phyloP scores from a whole-genome alignment of 2,113 vertebrate species.

The Malaclemys terrapin region DNA sequence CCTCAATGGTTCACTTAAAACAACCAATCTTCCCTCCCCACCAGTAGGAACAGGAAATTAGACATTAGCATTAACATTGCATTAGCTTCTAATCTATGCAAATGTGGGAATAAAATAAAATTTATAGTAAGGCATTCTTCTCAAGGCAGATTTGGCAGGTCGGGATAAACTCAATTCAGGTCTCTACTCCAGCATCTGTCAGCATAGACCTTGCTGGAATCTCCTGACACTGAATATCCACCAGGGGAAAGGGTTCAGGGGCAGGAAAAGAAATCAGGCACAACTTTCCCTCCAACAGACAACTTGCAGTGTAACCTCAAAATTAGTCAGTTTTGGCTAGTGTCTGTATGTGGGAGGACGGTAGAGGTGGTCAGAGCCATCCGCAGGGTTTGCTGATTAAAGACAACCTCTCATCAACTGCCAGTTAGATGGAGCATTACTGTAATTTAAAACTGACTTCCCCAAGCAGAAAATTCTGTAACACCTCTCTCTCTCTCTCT shows the following conservation, averaged over 20 bases:
- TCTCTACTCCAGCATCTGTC: not conserved
- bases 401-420: not conserved
- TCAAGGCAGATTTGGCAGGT: not conserved
- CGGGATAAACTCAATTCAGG: not conserved
- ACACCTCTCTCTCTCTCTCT: not conserved
- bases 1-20: not conserved
- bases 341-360: not conserved
- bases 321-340: not conserved
- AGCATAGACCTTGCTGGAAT: not conserved
- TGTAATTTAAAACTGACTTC: not conserved
- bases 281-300: not conserved
- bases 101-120: not conserved
- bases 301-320: not conserved
- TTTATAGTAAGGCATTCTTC: slow-evolving; percentile 31
- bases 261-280: not conserved
- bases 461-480: not conserved
- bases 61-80: not conserved
- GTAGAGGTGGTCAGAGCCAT: not conserved
- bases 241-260: not conserved
- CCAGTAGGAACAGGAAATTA: not conserved
- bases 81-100: not conserved
- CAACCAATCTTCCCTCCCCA: not conserved
- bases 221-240: not conserved
- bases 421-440: not conserved
- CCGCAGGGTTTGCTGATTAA: not conserved